Evolutionary conservation across 35 echinoderm and acorn worm genomes (phyloP).

Genomic region (Lytechinus variegatus): DNA sequence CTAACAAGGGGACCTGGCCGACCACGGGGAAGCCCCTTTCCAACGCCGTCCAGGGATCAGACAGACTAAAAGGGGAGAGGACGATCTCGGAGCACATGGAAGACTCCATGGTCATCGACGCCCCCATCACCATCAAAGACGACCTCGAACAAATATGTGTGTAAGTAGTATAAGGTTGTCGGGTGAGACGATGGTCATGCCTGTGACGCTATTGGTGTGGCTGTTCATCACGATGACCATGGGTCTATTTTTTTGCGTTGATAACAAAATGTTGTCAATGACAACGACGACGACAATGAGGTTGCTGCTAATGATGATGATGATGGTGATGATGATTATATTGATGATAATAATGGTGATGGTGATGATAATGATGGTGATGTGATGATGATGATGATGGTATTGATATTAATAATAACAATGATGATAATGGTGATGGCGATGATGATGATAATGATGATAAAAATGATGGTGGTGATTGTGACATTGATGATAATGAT

Average conservation of each 20-base stretch:
- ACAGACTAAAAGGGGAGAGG: neutral
- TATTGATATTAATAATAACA: neutral
- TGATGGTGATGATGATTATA: neutral
- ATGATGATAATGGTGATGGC: neutral
- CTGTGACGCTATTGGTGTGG: neutral
- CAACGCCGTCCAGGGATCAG: conserved; percentile 26
- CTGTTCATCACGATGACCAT: neutral
- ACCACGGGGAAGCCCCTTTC: conserved; percentile 24
- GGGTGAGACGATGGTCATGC: neutral
- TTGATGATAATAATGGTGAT: neutral
- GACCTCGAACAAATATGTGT: conserved; percentile 41
- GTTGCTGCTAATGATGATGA: neutral
- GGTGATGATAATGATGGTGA: neutral
- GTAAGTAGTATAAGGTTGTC: neutral
- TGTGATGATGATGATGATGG: neutral
- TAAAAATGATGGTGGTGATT: neutral
- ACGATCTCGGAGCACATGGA: conserved; percentile 22
- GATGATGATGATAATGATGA: neutral
- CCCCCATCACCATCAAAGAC: conserved; percentile 27
- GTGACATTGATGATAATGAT: neutral
- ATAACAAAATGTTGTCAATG: neutral
- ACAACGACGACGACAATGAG: neutral
- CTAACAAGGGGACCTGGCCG: conserved; percentile 24
- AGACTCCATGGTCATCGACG: conserved; percentile 27
- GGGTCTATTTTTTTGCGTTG: neutral